A percentile compares a stretch with the other conserved stretches of the same genome.
phyloP scores from a whole-genome alignment of 1,140 invertebrate genomes.

The Drosophila neocordata region DNA sequence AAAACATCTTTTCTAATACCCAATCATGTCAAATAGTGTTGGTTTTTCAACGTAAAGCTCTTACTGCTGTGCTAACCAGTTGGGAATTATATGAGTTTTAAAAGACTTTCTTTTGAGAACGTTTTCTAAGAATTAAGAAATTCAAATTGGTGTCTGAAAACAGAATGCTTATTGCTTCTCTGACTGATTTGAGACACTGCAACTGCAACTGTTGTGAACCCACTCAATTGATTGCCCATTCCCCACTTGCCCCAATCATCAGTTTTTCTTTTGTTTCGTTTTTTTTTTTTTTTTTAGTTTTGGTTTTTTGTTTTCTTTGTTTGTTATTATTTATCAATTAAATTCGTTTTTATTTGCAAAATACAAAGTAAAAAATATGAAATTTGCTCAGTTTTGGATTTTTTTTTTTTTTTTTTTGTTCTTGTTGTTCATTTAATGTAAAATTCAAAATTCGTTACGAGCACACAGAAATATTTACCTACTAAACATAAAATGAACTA shows the following conservation, averaged over 20 bases:
- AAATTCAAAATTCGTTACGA: conserved; percentile 75
- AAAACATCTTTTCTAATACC: too few species aligned
- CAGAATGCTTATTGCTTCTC: too few species aligned
- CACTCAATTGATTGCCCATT: too few species aligned
- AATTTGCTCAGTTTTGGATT: conserved; percentile 67
- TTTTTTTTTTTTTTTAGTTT: conserved; percentile 2
- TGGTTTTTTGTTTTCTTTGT: conserved; percentile 29
- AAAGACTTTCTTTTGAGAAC: too few species aligned
- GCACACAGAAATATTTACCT: conserved; percentile 78
- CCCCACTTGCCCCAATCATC: neutral
- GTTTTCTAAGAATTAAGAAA: too few species aligned
- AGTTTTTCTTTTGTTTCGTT: neutral
- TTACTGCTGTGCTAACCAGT: neutral
- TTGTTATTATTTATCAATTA: conserved; percentile 69
- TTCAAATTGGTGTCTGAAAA: too few species aligned
- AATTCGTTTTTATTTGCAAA: conserved; percentile 74
- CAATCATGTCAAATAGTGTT: too few species aligned
- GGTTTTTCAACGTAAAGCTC: too few species aligned
- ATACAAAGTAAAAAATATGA: conserved; percentile 80
- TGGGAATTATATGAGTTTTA: neutral
- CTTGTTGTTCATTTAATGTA: conserved; percentile 72
- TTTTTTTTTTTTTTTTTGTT: conserved; percentile 30
- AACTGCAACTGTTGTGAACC: too few species aligned
- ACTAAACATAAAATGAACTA: conserved; percentile 81
- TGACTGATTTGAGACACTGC: too few species aligned